Conservation (phyloP, 2,113 vertebrate species). For the Xenus cinereus region DNA sequence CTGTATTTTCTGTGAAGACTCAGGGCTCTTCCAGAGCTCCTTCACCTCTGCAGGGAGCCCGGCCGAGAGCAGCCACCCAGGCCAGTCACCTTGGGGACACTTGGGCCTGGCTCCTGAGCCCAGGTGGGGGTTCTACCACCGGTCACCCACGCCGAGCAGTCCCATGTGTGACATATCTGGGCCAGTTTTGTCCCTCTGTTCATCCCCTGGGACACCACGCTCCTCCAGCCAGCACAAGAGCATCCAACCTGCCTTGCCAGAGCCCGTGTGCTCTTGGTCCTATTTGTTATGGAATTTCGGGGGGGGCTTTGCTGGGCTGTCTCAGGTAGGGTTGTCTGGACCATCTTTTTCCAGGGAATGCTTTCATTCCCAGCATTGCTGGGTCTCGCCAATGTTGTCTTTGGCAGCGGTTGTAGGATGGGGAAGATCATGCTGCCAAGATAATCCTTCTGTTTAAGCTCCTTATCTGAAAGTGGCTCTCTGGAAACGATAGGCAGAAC, state of each 20-base stretch:
- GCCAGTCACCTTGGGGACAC: accelerated
- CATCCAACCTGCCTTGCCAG: background rate
- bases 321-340: background rate
- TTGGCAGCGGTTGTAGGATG: background rate
- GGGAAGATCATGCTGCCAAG: background rate
- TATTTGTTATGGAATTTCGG: accelerated
- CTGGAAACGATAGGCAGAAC: background rate
- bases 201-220: background rate
- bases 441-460: background rate
- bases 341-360: background rate
- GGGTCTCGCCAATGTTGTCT: background rate
- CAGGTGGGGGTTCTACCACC: accelerated
- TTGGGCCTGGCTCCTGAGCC: background rate
- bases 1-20: background rate
- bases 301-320: background rate
- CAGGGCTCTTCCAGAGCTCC: background rate
- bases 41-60: background rate
- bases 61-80: background rate
- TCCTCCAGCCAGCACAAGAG: background rate
- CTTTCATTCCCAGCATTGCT: accelerated
- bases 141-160: accelerated
- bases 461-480: background rate
- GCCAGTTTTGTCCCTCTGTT: background rate
- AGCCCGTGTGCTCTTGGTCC: background rate
- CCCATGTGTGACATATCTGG: accelerated